Conservation (phyloP, 2,113 vertebrate genomes). For the Boulengeromyrus knoepffleri region DNA sequence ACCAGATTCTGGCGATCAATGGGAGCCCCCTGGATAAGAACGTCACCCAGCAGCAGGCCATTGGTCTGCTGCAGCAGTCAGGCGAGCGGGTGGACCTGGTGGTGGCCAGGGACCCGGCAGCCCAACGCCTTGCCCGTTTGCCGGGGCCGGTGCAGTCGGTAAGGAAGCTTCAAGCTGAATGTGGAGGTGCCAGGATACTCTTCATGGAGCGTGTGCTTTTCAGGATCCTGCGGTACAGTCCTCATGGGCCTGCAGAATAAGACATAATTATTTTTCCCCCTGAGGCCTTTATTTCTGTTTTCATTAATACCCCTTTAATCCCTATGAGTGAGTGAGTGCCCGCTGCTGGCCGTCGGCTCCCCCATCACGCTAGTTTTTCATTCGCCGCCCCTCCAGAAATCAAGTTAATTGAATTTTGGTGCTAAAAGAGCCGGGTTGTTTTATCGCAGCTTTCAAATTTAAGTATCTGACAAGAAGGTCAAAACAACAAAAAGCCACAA, state of each 20-base stretch:
- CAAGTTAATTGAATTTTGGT: slow-evolving; percentile 46
- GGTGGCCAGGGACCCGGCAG: slow-evolving; percentile 68
- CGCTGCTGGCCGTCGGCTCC: slow-evolving; percentile 36
- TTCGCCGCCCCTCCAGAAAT: slow-evolving; percentile 40
- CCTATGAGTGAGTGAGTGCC: slow-evolving; percentile 36
- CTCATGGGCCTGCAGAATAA: background rate
- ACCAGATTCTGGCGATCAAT: slow-evolving; percentile 91
- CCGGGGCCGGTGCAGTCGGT: slow-evolving; percentile 32
- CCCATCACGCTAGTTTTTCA: slow-evolving; percentile 41
- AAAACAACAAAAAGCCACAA: slow-evolving; percentile 18
- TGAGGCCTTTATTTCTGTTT: slow-evolving; percentile 39
- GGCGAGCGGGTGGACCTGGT: slow-evolving; percentile 72
- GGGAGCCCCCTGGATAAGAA: slow-evolving; percentile 74
- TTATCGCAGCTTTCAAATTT: slow-evolving; percentile 34
- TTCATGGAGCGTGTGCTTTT: background rate
- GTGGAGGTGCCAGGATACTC: background rate
- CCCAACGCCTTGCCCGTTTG: slow-evolving; percentile 17
- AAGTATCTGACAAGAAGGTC: slow-evolving; percentile 33
- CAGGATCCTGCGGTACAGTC: background rate
- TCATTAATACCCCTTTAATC: slow-evolving; percentile 27
- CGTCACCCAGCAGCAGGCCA: slow-evolving; percentile 80
- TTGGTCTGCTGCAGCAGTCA: slow-evolving; percentile 79
- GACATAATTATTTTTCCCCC: slow-evolving; percentile 27
- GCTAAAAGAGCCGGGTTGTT: slow-evolving; percentile 34
- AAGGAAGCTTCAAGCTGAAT: slow-evolving; percentile 3